Evolutionary conservation across 2,888 invertebrate genomes (phyloP), one percentile per base, ranked within the genome.

Genomic region (Maniola hyperantus): DNA sequence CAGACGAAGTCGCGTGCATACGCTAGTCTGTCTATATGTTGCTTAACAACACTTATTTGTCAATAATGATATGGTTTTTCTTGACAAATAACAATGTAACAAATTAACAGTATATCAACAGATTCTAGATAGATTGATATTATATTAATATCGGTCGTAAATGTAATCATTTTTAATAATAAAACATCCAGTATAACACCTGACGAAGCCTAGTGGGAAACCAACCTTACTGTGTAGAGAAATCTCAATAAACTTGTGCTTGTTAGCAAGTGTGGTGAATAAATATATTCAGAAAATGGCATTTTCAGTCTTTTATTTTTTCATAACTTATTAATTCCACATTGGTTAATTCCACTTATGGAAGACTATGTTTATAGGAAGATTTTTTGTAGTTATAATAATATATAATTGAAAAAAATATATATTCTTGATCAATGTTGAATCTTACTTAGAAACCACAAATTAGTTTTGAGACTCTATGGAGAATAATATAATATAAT

Each of bases 291-390:
- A 80, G 80, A 67, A 83, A 87, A 89, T 87, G 85, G 84, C 84
- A 85, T 87, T 81, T 76, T 91, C 91, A 91, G 91, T 91, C 91
- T 92, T 91, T 90, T 70, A 86, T 88, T 91, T 80, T 10, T 54
- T 39, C 11, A 65, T 58, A 59, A 54, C n/a, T 15, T 64, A 60
- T 64, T 58, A 67, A 34, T 62, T 50, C 44, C 59, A 33, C 39
- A 61, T 58, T 46, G 55, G 55, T 39, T 39, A 48, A n/a, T 63
- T 63, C 61, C 39, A 13, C 13, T 61, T 72, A 70, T 76, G 81
- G 81, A 84, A 84, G 81, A 79, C 77, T 78, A 73, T 70, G n/a
- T 13, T 33, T 36, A 33, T 36, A 44, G 18, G 33, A 26, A 60
- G 39, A 64, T 34, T 6, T 20, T 26, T 15, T 36, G 26, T 26